These are phyloP conservation scores for Metopia argyrocephala DNA, from an alignment of 2,888 invertebrate species.

Conservation along the genomic window DNA sequence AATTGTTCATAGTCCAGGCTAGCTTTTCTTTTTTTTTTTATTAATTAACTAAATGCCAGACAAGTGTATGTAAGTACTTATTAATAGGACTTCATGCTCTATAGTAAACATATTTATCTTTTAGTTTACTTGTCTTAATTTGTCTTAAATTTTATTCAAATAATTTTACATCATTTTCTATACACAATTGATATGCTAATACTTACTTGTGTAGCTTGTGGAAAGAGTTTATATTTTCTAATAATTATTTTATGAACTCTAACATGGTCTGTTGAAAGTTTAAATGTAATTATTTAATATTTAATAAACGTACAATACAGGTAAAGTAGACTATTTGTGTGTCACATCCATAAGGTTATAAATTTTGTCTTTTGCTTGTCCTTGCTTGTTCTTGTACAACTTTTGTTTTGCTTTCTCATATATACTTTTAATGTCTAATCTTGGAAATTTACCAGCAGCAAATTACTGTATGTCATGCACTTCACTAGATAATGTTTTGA, in stretches of 20 bases:
- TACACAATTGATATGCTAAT: background rate
- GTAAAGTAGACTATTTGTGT: background rate
- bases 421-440: background rate
- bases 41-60: too few relatives aligned
- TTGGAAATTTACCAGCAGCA: background rate
- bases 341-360: background rate
- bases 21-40: too few relatives aligned
- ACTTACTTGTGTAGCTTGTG: background rate
- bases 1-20: too few relatives aligned
- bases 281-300: slow-evolving; percentile 39
- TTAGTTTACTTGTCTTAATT: background rate
- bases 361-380: too few relatives aligned
- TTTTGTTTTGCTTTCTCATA: too few relatives aligned
- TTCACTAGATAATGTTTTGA: background rate
- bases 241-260: slow-evolving; percentile 28
- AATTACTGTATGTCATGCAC: background rate
- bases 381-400: background rate
- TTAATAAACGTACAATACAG: background rate
- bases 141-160: background rate
- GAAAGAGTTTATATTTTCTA: background rate
- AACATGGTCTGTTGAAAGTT: slow-evolving; percentile 13
- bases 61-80: too few relatives aligned
- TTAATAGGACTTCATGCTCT: too few relatives aligned
- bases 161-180: background rate
- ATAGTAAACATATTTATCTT: too few relatives aligned